These are phyloP conservation scores for Diprion similis DNA, from an alignment of 1,140 invertebrate species.

Conservation along the genomic window DNA sequence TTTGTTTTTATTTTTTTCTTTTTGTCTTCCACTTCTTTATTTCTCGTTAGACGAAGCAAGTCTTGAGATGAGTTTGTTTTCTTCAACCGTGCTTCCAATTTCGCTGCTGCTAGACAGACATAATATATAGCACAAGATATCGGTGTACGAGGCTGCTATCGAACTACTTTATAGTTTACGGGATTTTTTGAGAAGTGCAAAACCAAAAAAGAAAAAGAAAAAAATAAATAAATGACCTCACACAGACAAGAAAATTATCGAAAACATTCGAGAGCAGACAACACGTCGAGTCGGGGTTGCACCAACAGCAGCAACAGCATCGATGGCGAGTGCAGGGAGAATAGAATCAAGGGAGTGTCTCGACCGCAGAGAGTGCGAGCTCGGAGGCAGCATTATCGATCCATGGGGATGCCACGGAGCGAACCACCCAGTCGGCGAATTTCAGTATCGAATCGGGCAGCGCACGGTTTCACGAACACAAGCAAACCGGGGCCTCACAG, in stretches of 20 bases:
- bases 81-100: no score
- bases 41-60: no score
- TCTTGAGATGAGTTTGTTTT: no score
- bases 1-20: no score
- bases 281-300: background rate
- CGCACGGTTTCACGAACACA: background rate
- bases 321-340: background rate
- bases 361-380: background rate
- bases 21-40: no score
- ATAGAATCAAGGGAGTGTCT: background rate
- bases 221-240: no score
- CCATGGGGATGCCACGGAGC: background rate
- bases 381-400: background rate
- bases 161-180: no score
- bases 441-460: background rate
- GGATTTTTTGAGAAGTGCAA: background rate
- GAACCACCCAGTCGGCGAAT: background rate
- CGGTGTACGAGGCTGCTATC: no score
- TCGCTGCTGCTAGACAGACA: no score
- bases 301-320: no score
- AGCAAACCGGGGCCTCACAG: no score
- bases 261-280: conserved; percentile 19
- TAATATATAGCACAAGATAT: no score
- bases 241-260: conserved; percentile 1
- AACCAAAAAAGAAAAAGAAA: background rate